Evolutionary conservation across 2,113 vertebrate genomes (phyloP).

Genomic region (Falco punctatus): DNA sequence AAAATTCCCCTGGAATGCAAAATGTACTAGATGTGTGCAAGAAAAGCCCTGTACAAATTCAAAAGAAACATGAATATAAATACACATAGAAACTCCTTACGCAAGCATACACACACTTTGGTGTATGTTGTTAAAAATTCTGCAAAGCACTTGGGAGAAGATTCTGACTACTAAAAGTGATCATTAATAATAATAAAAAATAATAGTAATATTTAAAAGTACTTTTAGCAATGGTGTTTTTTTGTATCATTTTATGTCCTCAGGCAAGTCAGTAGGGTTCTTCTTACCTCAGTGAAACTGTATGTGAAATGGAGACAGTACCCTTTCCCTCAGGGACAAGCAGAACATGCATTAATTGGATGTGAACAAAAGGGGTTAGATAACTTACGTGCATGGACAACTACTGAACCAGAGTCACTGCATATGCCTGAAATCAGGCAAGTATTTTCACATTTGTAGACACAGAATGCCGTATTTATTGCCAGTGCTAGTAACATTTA

Average conservation of each 20-base stretch:
- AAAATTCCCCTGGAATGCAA: not conserved
- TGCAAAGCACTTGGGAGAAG: not conserved
- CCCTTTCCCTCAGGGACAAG: not conserved
- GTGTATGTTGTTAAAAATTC: not conserved
- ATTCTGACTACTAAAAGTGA: not conserved
- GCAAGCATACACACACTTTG: too few relatives aligned
- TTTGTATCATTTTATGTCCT: not conserved
- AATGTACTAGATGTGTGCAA: not conserved
- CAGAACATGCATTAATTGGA: not conserved
- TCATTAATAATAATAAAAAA: not conserved
- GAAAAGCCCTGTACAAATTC: not conserved
- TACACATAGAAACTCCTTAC: not conserved
- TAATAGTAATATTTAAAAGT: not conserved
- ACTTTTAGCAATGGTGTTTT: not conserved
- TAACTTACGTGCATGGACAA: not conserved
- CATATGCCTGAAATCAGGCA: not conserved
- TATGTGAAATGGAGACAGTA: not conserved
- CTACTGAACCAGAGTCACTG: not conserved
- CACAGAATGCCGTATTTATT: not conserved
- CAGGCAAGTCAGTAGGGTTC: not conserved
- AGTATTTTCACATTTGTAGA: not conserved
- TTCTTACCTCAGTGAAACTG: not conserved
- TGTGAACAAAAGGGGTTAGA: not conserved
- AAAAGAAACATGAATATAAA: not conserved
- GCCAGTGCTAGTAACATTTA: not conserved